phyloP scores from a whole-genome alignment of 2,888 invertebrate genomes.

The Gymnosoma rotundatum region DNA sequence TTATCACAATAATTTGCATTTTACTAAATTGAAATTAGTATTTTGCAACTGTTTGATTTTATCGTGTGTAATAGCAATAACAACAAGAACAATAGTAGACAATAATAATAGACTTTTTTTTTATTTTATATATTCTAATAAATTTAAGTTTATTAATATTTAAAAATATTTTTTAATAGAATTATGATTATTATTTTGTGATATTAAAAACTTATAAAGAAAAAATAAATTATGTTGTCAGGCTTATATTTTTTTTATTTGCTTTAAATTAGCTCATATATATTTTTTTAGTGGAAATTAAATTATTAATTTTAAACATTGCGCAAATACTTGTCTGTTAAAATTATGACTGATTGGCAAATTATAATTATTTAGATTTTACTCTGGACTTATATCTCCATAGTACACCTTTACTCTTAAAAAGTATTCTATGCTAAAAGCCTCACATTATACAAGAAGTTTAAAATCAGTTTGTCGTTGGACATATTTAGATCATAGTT shows the following conservation, averaged over 20 bases:
- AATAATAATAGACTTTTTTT: neutral
- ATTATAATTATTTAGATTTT: no score
- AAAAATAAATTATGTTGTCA: slow-evolving; percentile 8
- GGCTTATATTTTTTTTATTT: slow-evolving; percentile 44
- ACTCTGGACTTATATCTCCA: no score
- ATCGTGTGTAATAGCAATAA: slow-evolving; percentile 8
- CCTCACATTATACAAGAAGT: no score
- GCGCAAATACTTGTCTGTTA: neutral
- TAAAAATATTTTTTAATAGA: slow-evolving; percentile 24
- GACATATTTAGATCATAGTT: no score
- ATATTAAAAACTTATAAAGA: neutral
- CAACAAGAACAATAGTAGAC: neutral
- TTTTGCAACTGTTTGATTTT: slow-evolving; percentile 50
- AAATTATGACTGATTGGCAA: no score
- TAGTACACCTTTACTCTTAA: no score
- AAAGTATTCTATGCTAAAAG: no score
- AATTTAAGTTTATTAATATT: slow-evolving; percentile 29
- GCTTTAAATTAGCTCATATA: neutral
- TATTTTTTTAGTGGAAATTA: neutral
- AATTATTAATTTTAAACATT: neutral
- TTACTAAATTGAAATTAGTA: slow-evolving; percentile 48
- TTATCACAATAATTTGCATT: slow-evolving; percentile 44
- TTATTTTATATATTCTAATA: slow-evolving; percentile 27
- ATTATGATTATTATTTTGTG: neutral
- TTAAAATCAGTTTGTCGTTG: no score